Evolutionary conservation across 2,113 vertebrate genomes (phyloP).

Genomic region (Bubalus kerabau): DNA sequence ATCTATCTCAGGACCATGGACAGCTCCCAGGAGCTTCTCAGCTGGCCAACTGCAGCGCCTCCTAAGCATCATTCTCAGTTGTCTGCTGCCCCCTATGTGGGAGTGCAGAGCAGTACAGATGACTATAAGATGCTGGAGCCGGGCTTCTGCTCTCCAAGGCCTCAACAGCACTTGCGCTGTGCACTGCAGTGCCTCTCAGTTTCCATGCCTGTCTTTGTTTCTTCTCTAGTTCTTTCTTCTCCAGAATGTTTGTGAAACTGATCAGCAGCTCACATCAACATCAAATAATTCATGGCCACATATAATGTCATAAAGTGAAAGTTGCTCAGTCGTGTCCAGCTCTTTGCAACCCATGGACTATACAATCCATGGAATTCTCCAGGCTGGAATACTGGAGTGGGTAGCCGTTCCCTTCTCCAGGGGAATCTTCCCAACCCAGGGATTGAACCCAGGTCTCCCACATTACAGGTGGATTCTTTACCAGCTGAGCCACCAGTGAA

Average conservation of each 20-base stretch:
- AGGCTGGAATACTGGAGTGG: background rate
- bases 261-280: background rate
- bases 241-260: background rate
- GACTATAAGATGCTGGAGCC: background rate
- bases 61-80: background rate
- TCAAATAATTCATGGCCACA: background rate
- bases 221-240: background rate
- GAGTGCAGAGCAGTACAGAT: background rate
- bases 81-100: constrained; percentile 30
- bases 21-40: background rate
- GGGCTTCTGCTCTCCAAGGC: background rate
- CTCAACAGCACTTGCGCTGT: background rate
- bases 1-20: background rate
- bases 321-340: background rate
- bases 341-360: background rate
- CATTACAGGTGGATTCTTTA: background rate
- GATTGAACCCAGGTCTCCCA: background rate
- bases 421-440: background rate
- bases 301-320: background rate
- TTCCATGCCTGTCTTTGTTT: background rate
- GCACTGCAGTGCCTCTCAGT: background rate
- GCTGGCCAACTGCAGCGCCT: background rate
- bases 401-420: background rate
- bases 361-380: background rate
- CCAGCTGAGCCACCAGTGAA: background rate